Evolutionary conservation across 2,888 invertebrate genomes (phyloP).

Genomic region (Dysmachus trigonus): DNA sequence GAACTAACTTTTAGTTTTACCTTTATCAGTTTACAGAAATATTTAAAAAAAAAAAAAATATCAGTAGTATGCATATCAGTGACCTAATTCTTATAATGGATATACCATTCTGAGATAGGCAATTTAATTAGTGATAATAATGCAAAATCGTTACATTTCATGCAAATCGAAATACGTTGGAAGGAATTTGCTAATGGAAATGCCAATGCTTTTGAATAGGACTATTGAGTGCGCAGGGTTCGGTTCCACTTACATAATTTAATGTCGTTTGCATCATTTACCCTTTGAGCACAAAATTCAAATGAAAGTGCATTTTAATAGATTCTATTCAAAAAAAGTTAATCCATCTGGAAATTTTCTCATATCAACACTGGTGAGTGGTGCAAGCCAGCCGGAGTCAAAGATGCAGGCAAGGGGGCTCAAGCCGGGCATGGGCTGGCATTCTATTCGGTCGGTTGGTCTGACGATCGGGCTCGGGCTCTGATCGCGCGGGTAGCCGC

Average conservation of each 20-base stretch:
- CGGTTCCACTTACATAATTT: background rate
- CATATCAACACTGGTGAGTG: background rate
- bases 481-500: background rate
- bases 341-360: background rate
- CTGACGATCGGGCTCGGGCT: background rate
- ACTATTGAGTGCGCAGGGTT: too few relatives aligned
- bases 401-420: background rate
- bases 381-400: background rate
- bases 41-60: too few relatives aligned
- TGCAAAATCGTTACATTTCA: too few relatives aligned
- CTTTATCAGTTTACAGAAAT: too few relatives aligned
- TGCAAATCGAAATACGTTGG: too few relatives aligned
- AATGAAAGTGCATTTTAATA: background rate
- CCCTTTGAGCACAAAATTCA: background rate
- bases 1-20: too few relatives aligned
- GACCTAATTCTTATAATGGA: too few relatives aligned
- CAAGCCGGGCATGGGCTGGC: background rate
- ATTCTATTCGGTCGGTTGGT: slow-evolving; percentile 18
- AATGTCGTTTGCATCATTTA: background rate
- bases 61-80: too few relatives aligned
- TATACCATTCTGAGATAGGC: too few relatives aligned
- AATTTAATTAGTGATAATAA: too few relatives aligned
- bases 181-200: too few relatives aligned
- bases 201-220: too few relatives aligned
- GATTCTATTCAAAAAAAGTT: background rate